Evolutionary conservation across 2,113 vertebrate genomes (phyloP).

Genomic region (Mus pahari): DNA sequence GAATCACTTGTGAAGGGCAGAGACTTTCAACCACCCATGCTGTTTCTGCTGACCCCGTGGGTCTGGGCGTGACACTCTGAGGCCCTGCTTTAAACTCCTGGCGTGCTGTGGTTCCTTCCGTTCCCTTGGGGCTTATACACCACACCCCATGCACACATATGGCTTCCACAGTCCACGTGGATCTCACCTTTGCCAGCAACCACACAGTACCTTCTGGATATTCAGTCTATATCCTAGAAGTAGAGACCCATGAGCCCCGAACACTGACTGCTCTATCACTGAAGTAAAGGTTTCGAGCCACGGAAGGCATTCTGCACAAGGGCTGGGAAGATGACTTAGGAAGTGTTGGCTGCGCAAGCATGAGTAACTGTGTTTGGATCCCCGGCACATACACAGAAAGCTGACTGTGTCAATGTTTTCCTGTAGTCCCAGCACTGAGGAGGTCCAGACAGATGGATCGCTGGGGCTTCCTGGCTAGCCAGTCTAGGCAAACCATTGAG

Average conservation of each 20-base stretch:
- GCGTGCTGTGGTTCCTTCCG: too few relatives aligned
- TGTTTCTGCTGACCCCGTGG: too few relatives aligned
- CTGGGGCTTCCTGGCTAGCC: not conserved
- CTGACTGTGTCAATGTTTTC: not conserved
- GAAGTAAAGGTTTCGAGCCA: not conserved
- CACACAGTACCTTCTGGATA: not conserved
- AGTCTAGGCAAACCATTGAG: not conserved
- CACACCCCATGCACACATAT: fast-evolving
- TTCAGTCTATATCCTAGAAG: not conserved
- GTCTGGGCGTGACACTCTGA: not conserved
- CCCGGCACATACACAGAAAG: not conserved
- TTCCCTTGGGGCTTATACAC: not conserved
- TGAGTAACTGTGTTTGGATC: not conserved
- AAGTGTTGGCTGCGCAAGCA: not conserved
- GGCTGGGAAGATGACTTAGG: not conserved
- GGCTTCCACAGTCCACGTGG: not conserved
- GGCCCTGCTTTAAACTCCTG: not conserved
- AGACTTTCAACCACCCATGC: fast-evolving
- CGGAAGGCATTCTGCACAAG: not conserved
- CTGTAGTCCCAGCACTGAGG: not conserved
- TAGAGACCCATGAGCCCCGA: not conserved
- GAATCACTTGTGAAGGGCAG: not conserved
- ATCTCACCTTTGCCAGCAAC: not conserved
- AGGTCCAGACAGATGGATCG: not conserved
- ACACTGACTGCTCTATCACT: fast-evolving